Percentiles rank a stretch among this genome's conserved stretches.
These are phyloP conservation scores for Xylota segnis DNA, from an alignment of 2,888 invertebrate species.

Conservation along the genomic window DNA sequence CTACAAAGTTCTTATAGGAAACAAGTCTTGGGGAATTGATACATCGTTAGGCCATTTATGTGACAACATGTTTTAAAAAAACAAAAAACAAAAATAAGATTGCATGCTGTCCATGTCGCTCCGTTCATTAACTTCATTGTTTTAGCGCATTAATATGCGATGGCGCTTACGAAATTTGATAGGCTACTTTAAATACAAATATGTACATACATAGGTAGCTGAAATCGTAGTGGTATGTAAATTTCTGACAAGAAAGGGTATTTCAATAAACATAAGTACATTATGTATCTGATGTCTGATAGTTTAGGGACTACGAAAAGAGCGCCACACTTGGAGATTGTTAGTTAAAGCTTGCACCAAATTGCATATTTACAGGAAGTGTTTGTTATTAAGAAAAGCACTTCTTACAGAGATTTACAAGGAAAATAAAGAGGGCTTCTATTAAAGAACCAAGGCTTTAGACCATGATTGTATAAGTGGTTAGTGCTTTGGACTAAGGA, in stretches of 20 bases:
- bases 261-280: too few species aligned
- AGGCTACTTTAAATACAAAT: not conserved
- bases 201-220: not conserved
- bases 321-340: too few species aligned
- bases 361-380: too few species aligned
- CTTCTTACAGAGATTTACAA: too few species aligned
- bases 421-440: too few species aligned
- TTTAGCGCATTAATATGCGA: constrained; percentile 4
- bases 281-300: too few species aligned
- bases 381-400: too few species aligned
- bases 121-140: not conserved
- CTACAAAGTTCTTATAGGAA: not conserved
- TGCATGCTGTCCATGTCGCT: constrained; percentile 14
- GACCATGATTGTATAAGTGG: too few species aligned
- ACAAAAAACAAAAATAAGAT: not conserved
- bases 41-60: constrained; percentile 26
- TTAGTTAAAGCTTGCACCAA: too few species aligned
- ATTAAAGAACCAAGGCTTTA: too few species aligned
- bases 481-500: too few species aligned
- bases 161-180: constrained; percentile 1
- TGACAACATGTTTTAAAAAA: constrained; percentile 16
- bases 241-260: not conserved
- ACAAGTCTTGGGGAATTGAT: not conserved
- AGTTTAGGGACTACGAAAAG: too few species aligned
- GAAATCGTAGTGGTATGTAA: not conserved